phyloP scores from a whole-genome alignment of 1,140 invertebrate genomes.

The Andrena cerasifolii region DNA sequence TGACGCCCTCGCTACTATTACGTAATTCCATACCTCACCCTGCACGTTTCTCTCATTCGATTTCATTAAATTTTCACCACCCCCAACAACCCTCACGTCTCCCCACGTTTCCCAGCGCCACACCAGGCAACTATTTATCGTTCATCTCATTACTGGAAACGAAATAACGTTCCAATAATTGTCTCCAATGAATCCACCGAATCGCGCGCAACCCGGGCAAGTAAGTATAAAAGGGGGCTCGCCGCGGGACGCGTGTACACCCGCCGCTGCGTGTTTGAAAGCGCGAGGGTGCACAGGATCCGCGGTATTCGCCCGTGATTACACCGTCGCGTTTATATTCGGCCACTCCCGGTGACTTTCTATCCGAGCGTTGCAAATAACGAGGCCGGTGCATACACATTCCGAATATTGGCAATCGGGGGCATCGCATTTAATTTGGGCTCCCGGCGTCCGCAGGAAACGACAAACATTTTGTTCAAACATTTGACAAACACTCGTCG shows the following conservation, averaged over 20 bases:
- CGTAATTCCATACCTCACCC: too few species aligned
- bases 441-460: conserved; percentile 68
- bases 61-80: too few species aligned
- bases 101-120: too few species aligned
- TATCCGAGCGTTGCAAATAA: conserved; percentile 42
- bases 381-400: conserved; percentile 52
- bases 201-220: background rate
- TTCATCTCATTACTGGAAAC: background rate
- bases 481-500: conserved; percentile 81
- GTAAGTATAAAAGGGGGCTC: conserved; percentile 13
- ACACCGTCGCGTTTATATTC: conserved; percentile 43
- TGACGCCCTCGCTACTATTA: too few species aligned
- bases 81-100: too few species aligned
- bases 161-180: conserved; percentile 18
- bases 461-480: conserved; percentile 81
- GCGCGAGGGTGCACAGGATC: background rate
- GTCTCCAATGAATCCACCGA: background rate
- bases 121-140: too few species aligned
- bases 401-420: conserved; percentile 71
- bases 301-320: conserved; percentile 31
- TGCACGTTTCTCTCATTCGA: too few species aligned
- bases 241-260: background rate
- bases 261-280: too few species aligned
- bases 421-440: conserved; percentile 78
- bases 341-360: conserved; percentile 37